Conservation (phyloP, 2,113 vertebrate genomes). For the Noturus placidus region DNA sequence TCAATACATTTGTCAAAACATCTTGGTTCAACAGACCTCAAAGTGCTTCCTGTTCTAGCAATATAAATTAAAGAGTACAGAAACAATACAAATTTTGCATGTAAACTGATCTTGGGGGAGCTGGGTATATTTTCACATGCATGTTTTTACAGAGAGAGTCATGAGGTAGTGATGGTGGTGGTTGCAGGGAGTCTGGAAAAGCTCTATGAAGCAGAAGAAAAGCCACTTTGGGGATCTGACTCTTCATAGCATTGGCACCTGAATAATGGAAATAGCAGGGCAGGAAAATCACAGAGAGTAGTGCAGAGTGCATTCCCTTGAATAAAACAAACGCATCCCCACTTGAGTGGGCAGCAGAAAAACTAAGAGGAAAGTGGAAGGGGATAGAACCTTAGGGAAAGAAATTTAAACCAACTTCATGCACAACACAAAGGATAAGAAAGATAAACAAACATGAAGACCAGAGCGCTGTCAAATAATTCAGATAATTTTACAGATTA, state of each 20-base stretch:
- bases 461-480: no score
- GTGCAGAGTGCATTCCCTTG: conserved; percentile 32
- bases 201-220: conserved; percentile 45
- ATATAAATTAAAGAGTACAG: conserved; percentile 22
- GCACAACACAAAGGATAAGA: no score
- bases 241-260: conserved; percentile 41
- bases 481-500: no score
- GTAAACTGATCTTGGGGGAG: conserved; percentile 19
- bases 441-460: no score
- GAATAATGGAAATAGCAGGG: conserved; percentile 50
- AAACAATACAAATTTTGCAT: conserved; percentile 20
- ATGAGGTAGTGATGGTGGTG: background rate
- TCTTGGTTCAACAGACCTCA: background rate
- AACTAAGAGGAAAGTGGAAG: conserved; percentile 19
- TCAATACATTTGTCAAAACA: conserved; percentile 8
- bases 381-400: conserved; percentile 18
- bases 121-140: background rate
- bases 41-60: background rate
- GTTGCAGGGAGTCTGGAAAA: conserved; percentile 18
- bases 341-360: conserved; percentile 18
- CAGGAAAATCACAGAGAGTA: conserved; percentile 19
- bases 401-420: background rate
- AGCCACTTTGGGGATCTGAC: conserved; percentile 39
- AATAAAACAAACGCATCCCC: conserved; percentile 40
- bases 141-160: conserved; percentile 10